A percentile compares a stretch with the other conserved stretches of the same genome.
phyloP scores from a whole-genome alignment of 2,113 vertebrate genomes.

The Bolborhynchus lineola region DNA sequence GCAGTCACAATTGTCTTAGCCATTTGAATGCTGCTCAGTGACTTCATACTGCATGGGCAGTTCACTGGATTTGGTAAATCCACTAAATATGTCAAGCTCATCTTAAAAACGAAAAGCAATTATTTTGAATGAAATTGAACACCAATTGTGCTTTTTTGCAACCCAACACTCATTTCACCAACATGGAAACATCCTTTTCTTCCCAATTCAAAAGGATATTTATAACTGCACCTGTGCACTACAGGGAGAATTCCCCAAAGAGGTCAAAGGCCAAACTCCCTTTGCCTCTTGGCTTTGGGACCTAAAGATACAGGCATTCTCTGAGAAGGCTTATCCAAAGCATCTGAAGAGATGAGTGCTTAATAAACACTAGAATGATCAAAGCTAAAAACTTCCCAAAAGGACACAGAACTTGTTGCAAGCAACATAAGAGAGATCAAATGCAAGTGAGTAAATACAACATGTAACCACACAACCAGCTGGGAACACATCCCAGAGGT shows the following conservation, averaged over 20 bases:
- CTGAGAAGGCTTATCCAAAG: not conserved
- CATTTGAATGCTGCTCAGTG: not conserved
- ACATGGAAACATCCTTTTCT: not conserved
- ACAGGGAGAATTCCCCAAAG: not conserved
- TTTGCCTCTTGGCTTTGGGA: not conserved
- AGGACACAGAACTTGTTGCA: not conserved
- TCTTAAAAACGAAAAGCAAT: not conserved
- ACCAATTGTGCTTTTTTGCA: not conserved
- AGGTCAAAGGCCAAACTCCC: not conserved
- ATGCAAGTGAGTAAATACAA: not conserved
- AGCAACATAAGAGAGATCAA: not conserved
- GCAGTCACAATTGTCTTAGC: not conserved
- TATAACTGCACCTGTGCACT: not conserved
- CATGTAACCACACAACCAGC: not conserved
- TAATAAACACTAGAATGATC: not conserved
- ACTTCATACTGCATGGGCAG: not conserved
- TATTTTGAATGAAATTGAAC: not conserved
- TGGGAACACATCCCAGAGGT: slow-evolving; percentile 20
- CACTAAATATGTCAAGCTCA: not conserved
- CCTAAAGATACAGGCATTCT: not conserved
- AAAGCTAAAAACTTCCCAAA: not conserved
- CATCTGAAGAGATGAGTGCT: not conserved
- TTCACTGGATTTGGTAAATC: not conserved
- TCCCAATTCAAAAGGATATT: not conserved
- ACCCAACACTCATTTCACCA: not conserved